These are phyloP conservation scores for Hestina assimilis DNA, from an alignment of 1,140 invertebrate species.

Conservation along the genomic window DNA sequence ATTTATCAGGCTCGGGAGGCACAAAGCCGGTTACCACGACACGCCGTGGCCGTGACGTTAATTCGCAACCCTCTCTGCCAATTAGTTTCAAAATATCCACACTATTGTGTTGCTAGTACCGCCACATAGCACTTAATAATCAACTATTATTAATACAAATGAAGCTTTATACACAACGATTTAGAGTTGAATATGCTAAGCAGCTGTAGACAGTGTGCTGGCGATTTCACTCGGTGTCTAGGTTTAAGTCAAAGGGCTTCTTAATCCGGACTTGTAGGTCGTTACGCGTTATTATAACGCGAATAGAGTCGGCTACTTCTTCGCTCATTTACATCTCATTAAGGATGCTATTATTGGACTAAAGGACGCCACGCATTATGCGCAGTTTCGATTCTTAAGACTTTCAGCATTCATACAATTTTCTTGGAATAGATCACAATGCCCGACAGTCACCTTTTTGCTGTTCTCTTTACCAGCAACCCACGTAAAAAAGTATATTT, in stretches of 20 bases:
- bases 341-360: conserved; percentile 71
- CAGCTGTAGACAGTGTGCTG: conserved; percentile 24
- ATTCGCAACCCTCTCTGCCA: conserved; percentile 77
- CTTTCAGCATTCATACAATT: conserved; percentile 16
- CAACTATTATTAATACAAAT: conserved; percentile 12
- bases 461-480: no score
- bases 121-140: conserved; percentile 59
- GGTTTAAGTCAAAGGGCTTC: conserved; percentile 76
- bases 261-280: conserved; percentile 77
- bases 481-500: no score
- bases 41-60: conserved; percentile 65
- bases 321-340: conserved; percentile 78
- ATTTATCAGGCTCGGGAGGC: conserved; percentile 52
- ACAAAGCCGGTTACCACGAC: conserved; percentile 57
- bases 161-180: conserved; percentile 24
- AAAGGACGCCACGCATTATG: conserved; percentile 36
- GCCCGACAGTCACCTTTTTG: conserved; percentile 1
- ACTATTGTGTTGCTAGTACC: conserved; percentile 67
- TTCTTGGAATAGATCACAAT: conserved; percentile 21
- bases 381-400: conserved; percentile 16
- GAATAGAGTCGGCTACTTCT: conserved; percentile 66
- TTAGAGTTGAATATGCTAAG: conserved; percentile 31
- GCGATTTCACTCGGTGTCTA: conserved; percentile 55
- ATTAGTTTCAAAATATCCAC: conserved; percentile 76
- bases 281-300: conserved; percentile 78